These are phyloP conservation scores for Synanthedon vespiformis DNA, from an alignment of 2,888 invertebrate genomes.

Conservation along the genomic window DNA sequence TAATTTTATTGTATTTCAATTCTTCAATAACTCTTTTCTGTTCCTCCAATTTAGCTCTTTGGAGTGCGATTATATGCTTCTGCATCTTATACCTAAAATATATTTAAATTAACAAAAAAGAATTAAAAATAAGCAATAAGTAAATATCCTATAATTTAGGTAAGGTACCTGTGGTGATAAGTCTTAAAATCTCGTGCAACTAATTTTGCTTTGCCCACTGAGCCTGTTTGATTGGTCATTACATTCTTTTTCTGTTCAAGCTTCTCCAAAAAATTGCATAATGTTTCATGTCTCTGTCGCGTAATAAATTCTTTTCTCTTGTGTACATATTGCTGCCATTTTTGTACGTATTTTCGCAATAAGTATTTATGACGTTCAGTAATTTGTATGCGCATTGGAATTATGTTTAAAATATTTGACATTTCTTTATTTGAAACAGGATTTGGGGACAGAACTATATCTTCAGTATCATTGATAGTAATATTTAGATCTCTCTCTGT, in stretches of 20 bases:
- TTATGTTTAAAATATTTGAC: slow-evolving; percentile 26
- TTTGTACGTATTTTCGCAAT: slow-evolving; percentile 34
- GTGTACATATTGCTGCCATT: slow-evolving; percentile 40
- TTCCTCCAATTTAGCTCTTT: slow-evolving; percentile 77
- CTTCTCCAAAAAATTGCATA: slow-evolving; percentile 50
- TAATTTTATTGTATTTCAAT: slow-evolving; percentile 76
- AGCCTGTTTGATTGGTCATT: slow-evolving; percentile 17
- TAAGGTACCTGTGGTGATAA: slow-evolving; percentile 50
- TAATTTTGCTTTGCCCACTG: slow-evolving; percentile 31
- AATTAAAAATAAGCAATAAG: not conserved
- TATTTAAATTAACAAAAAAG: not conserved
- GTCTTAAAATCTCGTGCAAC: slow-evolving; percentile 42
- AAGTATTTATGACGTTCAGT: slow-evolving; percentile 23
- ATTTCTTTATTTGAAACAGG: slow-evolving; percentile 6
- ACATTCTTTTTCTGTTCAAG: slow-evolving; percentile 41
- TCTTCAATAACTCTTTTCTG: slow-evolving; percentile 81
- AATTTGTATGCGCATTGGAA: slow-evolving; percentile 29
- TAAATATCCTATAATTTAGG: not conserved
- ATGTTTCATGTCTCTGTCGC: slow-evolving; percentile 35
- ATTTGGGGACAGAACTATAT: slow-evolving; percentile 2
- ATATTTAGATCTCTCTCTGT: slow-evolving; percentile 2
- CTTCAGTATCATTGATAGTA: not conserved
- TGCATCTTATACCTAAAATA: slow-evolving; percentile 74
- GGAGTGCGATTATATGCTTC: slow-evolving; percentile 78
- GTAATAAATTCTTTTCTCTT: slow-evolving; percentile 27